These are phyloP conservation scores for Drosophila ezoana DNA, from an alignment of 2,888 invertebrate species.

Conservation along the genomic window DNA sequence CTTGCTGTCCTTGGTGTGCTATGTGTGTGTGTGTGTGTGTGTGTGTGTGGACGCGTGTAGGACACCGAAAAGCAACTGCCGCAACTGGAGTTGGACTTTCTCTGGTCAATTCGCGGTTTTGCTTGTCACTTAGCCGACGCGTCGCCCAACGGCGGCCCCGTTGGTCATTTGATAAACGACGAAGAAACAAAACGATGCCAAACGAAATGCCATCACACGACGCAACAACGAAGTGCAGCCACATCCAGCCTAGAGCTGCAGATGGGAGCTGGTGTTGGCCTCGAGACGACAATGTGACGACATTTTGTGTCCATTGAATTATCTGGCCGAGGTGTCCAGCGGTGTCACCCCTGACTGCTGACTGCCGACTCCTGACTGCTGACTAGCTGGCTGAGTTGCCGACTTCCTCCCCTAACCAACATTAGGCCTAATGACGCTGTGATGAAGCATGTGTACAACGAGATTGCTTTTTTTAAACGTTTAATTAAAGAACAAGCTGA, in stretches of 20 bases:
- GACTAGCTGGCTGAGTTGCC: conserved; percentile 10
- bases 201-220: conserved; percentile 58
- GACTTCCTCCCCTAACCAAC: conserved; percentile 4
- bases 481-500: no score
- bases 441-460: conserved; percentile 14
- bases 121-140: conserved; percentile 82
- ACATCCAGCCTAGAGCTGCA: neutral
- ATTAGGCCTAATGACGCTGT: conserved; percentile 26
- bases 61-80: conserved; percentile 67
- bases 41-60: conserved; percentile 31
- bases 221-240: conserved; percentile 45
- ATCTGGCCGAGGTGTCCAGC: conserved; percentile 44
- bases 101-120: conserved; percentile 84
- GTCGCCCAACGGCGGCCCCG: conserved; percentile 65
- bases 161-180: conserved; percentile 81
- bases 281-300: conserved; percentile 77
- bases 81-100: conserved; percentile 73
- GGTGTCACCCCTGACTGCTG: conserved; percentile 18
- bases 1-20: conserved; percentile 16
- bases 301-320: conserved; percentile 65
- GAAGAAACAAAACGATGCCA: conserved; percentile 68
- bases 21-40: conserved; percentile 1
- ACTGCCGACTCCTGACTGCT: conserved; percentile 6
- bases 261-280: conserved; percentile 27
- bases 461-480: no score